A percentile compares a stretch with the other conserved stretches of the same genome.
phyloP scores from a whole-genome alignment of 2,888 invertebrate species.

The Galerucella calmariensis region DNA sequence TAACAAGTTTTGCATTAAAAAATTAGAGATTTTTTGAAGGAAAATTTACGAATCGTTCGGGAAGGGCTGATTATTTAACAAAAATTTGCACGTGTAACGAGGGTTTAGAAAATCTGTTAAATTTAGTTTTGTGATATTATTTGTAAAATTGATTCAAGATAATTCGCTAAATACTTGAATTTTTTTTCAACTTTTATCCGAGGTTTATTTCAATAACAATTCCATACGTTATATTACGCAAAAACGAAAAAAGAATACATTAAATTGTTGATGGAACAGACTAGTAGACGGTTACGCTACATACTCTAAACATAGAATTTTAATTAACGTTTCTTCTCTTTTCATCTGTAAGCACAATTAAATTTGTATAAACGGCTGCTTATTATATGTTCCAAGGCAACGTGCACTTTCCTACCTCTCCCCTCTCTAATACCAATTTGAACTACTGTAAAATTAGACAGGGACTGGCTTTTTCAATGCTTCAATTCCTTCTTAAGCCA shows the following conservation, averaged over 20 bases:
- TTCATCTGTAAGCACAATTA: slow-evolving; percentile 40
- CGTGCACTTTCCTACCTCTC: slow-evolving; percentile 31
- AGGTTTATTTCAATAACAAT: background rate
- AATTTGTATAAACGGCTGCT: slow-evolving; percentile 40
- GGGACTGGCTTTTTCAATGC: background rate
- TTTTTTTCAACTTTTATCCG: background rate
- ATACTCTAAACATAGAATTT: slow-evolving; percentile 27
- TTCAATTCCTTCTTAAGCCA: background rate
- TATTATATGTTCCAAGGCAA: slow-evolving; percentile 39
- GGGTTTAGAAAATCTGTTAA: too few species aligned
- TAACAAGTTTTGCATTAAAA: too few species aligned
- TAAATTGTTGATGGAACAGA: slow-evolving; percentile 12
- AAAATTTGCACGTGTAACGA: too few species aligned
- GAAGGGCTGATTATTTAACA: too few species aligned
- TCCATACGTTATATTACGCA: background rate
- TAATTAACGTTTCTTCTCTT: slow-evolving; percentile 44
- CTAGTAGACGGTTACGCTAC: slow-evolving; percentile 25
- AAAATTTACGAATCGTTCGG: too few species aligned
- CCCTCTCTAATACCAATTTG: slow-evolving; percentile 28
- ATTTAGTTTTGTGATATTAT: too few species aligned
- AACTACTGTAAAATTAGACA: slow-evolving; percentile 32
- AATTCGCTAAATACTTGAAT: background rate
- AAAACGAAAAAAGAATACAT: background rate
- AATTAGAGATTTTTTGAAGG: too few species aligned
- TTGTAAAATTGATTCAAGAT: too few species aligned